These are phyloP conservation scores for Myotis findleyi DNA, from an alignment of 2,797 vertebrate genomes.

Conservation along the genomic window DNA sequence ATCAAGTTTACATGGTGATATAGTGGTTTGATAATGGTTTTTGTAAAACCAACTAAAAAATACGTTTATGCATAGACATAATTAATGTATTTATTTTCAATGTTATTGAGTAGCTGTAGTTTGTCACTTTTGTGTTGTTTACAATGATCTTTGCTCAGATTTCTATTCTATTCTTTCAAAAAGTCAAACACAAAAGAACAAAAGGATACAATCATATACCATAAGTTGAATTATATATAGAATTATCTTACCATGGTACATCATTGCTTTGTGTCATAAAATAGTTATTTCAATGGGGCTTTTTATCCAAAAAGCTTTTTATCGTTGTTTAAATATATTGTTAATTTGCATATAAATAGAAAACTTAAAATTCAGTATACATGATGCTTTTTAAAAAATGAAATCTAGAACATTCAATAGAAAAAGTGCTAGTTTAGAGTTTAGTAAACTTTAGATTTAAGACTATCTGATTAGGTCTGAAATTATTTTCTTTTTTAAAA, in stretches of 20 bases:
- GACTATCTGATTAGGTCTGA: background rate
- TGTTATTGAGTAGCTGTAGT: background rate
- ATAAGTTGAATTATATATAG: background rate
- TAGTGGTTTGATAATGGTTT: background rate
- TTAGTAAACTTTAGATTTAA: conserved; percentile 2
- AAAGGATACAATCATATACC: background rate
- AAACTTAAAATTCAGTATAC: background rate
- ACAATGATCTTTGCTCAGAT: background rate
- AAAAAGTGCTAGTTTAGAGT: conserved; percentile 4
- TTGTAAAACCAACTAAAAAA: conserved; percentile 44
- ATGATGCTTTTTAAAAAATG: background rate
- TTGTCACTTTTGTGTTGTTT: background rate
- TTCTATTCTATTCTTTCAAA: conserved; percentile 27
- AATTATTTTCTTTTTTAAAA: background rate
- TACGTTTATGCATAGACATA: background rate
- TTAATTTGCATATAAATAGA: background rate
- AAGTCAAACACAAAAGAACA: background rate
- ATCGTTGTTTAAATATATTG: background rate
- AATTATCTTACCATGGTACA: background rate
- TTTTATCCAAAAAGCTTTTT: background rate
- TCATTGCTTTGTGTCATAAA: background rate
- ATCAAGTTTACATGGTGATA: background rate
- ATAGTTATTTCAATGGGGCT: background rate
- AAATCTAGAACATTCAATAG: background rate
- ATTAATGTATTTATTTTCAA: background rate